Evolutionary conservation across 1,140 invertebrate species (phyloP), one percentile per base, ranked within the genome.

Genomic region (Penaeus japonicus): DNA sequence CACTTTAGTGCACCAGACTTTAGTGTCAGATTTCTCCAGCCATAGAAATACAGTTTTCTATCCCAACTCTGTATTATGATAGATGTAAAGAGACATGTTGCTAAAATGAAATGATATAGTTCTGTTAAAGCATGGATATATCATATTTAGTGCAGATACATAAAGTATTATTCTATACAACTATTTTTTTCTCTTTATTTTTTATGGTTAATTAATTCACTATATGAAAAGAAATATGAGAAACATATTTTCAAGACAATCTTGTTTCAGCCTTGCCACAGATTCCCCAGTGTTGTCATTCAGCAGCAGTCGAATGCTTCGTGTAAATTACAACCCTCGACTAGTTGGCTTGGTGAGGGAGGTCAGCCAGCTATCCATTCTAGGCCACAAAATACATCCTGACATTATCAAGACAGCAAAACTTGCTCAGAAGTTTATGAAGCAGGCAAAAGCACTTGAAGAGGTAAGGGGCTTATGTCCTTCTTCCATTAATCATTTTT

Each of bases 321-420:
- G 95, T 83, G 97, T 99, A 0, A 98, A 96, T 91, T 99, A 97
- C 92, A 96, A 97, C 90, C 95, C 96, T 4, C 93, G 95, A 85
- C 92, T 99, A 59, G 95, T 97, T 1, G 95, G 94, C 2, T 92
- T 99, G 80, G 95, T 97, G 77, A 93, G 95, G 90, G 97, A 99
- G 93, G 96, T 97, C 2, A 94, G 96, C 55, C 96, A 97, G 87
- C 93, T 99, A 15, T 94, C 95, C 83, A 94, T 95, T 55, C 93
- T 99, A 80, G 97, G 96, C 1, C 97, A 96, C 91, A 93, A 94
- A 62, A 95, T 98, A 59, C 96, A 97, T 1, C 92, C 93, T 20
- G 94, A 95, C 82, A 95, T 98, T 35, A 93, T 95, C 62, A 93
- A 96, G 30, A 94, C 95, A 1, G 94, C 95, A 24, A 92, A 94